Base-by-base conservation (phyloP, 2,888 invertebrate species). In the Sphinx pinastri region DNA sequence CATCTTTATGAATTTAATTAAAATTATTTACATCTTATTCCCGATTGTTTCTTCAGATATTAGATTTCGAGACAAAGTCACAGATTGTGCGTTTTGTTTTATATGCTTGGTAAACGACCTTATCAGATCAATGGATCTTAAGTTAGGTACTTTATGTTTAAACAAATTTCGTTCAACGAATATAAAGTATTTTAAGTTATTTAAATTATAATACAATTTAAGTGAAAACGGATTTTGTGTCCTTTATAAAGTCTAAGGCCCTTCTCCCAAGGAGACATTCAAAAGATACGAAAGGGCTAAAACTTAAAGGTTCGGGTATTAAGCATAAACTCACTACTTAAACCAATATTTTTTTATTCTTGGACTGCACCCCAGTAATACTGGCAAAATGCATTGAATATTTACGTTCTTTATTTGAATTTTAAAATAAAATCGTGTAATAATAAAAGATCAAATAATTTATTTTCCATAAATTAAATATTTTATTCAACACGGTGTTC, bases 401-500 rank as follows among this genome's bases (percentile, higher is more conserved):
- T 19, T 10, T 19, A 11, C 11, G 11, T 55, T 55, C 55, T 19
- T 55, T 55, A 55, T 55, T 55, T 55, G 19, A 55, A 19, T 19
- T 55, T 55, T 19, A 31, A 58, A 31, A 58, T 57, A 25, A 25
- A 57, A 57, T 19, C 25, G 1, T 25, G 11, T 16, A 57, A 57
- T 5, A 57, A 25, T 25, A 51, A 51, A 51, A 51, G 12, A 2
- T 25, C 11, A 11, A 60, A 19, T 16, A 45, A 63, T 13, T 19
- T 2, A 13, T 12, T 8, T 16, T 63, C 19, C 19, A 14, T 63
- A 38, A 31, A 31, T 14, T 63, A 47, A 47, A 49, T 19, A 63
- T 49, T 63, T 55, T 63, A 49, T 63, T 60, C 47, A 19, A 16
- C 47, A 10, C 49, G 19, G 19, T 63, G 47, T 63, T 47, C 47